These are phyloP conservation scores for Sisor rabdophorus DNA, from an alignment of 2,113 vertebrate species.

Conservation along the genomic window DNA sequence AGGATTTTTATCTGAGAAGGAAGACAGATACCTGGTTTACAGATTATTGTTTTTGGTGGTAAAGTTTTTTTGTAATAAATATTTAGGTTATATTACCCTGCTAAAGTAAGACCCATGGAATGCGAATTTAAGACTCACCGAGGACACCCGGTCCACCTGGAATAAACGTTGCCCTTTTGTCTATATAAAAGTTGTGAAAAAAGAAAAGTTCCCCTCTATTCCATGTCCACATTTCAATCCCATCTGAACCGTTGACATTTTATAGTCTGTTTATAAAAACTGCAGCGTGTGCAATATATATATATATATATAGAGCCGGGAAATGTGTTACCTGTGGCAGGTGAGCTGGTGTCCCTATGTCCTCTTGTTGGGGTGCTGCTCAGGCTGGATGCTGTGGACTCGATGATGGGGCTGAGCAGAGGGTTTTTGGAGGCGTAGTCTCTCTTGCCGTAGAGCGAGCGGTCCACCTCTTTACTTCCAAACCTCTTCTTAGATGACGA, in stretches of 20 bases:
- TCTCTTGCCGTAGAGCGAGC: slow-evolving; percentile 66
- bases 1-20: slow-evolving; percentile 10
- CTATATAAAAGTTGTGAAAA: neutral
- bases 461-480: slow-evolving; percentile 64
- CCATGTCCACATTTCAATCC: neutral
- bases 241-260: neutral
- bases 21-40: slow-evolving; percentile 26
- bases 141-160: neutral
- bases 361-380: slow-evolving; percentile 20
- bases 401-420: slow-evolving; percentile 65
- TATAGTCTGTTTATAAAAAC: neutral
- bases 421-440: slow-evolving; percentile 68
- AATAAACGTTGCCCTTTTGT: neutral
- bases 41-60: too few species aligned
- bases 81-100: too few species aligned
- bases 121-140: too few species aligned
- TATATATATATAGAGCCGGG: too few species aligned
- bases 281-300: neutral
- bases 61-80: too few species aligned
- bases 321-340: neutral
- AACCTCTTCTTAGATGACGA: slow-evolving; percentile 45
- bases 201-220: neutral
- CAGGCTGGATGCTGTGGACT: slow-evolving; percentile 46
- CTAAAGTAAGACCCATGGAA: too few species aligned
- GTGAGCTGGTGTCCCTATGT: neutral